phyloP scores from a whole-genome alignment of 2,888 invertebrate species.

The Zygothrica quintamaculata region DNA sequence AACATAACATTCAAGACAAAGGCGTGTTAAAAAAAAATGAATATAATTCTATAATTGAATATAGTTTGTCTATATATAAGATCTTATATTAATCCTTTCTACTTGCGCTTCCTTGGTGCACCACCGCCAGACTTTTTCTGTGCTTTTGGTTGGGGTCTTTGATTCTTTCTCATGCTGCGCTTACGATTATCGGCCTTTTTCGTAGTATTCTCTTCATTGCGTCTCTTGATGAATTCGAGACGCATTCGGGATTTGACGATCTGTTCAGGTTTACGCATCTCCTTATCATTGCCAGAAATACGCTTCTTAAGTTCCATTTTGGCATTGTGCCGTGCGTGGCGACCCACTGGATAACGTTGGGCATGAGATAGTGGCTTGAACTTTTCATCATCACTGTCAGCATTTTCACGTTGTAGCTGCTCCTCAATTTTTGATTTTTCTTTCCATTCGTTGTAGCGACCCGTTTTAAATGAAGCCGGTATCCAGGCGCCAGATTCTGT shows the following conservation, averaged over 20 bases:
- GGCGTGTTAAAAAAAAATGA: neutral
- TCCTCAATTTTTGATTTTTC: constrained; percentile 87
- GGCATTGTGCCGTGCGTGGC: constrained; percentile 92
- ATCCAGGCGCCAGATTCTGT: constrained; percentile 98
- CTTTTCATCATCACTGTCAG: constrained; percentile 76
- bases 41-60: neutral
- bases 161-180: constrained; percentile 82
- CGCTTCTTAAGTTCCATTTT: constrained; percentile 88
- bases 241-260: constrained; percentile 89
- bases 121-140: constrained; percentile 41
- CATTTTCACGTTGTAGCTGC: constrained; percentile 81
- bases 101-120: constrained; percentile 37
- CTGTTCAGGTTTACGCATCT: constrained; percentile 90
- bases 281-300: constrained; percentile 84
- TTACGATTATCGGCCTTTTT: constrained; percentile 84
- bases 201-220: constrained; percentile 85
- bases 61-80: neutral
- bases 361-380: constrained; percentile 76
- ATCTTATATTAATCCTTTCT: neutral
- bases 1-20: neutral
- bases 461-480: constrained; percentile 96
- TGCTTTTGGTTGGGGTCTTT: constrained; percentile 51
- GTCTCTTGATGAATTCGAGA: constrained; percentile 87
- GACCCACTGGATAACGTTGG: constrained; percentile 86
- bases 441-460: constrained; percentile 94